Evolutionary conservation across 2,797 vertebrate genomes (phyloP).

Genomic region (Erithacus rubecula): DNA sequence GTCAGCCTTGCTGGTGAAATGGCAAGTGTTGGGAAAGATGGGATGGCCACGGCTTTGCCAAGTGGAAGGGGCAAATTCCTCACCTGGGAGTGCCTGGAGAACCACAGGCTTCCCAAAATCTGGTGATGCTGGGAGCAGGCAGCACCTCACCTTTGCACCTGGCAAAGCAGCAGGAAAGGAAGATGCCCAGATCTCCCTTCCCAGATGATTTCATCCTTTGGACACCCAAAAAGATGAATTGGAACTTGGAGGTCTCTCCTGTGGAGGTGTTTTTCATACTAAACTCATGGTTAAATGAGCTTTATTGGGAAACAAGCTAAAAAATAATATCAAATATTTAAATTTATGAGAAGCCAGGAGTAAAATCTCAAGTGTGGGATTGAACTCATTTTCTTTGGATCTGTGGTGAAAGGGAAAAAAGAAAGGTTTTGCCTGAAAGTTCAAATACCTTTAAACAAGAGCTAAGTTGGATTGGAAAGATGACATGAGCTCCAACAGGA

Average conservation of each 20-base stretch:
- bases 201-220: background rate
- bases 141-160: background rate
- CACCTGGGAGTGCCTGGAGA: background rate
- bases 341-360: background rate
- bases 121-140: background rate
- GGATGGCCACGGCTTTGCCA: rapidly evolving
- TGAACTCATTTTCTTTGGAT: background rate
- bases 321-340: background rate
- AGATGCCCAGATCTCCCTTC: background rate
- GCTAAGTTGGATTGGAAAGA: background rate
- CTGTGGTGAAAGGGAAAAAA: background rate
- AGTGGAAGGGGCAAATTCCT: background rate
- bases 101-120: background rate
- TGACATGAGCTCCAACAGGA: background rate
- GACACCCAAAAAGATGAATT: background rate
- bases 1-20: background rate
- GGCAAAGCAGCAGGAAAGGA: background rate
- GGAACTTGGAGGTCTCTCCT: background rate
- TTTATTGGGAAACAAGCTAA: background rate
- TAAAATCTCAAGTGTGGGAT: background rate
- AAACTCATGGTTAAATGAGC: background rate
- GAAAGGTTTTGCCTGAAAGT: background rate
- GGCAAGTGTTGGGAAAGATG: background rate
- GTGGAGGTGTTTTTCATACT: rapidly evolving
- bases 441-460: background rate